A percentile compares a stretch with the other conserved stretches of the same genome.
These are phyloP conservation scores for Diabrotica balteata DNA, from an alignment of 2,888 invertebrate species.

Conservation along the genomic window DNA sequence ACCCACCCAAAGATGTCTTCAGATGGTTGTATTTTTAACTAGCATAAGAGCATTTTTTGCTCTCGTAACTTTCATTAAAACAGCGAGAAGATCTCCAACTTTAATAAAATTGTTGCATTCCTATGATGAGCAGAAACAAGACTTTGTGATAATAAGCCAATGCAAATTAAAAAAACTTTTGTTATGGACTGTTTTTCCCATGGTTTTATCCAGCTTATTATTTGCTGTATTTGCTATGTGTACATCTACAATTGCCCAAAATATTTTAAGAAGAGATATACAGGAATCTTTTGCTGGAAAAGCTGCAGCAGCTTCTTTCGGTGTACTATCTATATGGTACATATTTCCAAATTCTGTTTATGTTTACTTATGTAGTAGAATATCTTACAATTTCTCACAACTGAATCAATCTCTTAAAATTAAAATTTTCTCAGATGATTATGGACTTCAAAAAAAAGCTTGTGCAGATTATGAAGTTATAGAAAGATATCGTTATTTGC, in stretches of 20 bases:
- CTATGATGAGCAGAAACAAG: conserved; percentile 4
- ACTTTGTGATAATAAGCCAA: background rate
- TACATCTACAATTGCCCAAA: background rate
- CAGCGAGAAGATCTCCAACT: conserved; percentile 1
- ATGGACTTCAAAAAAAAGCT: too few relatives aligned
- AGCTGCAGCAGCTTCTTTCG: background rate
- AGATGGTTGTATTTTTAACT: background rate
- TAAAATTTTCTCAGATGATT: too few relatives aligned
- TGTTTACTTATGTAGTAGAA: background rate
- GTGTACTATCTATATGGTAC: conserved; percentile 4
- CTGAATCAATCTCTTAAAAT: background rate
- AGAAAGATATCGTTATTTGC: conserved; percentile 7
- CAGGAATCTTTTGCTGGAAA: background rate
- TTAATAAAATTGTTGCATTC: conserved; percentile 5
- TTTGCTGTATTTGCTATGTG: background rate
- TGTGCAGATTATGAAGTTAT: background rate
- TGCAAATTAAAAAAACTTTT: too few relatives aligned
- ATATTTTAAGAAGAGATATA: background rate
- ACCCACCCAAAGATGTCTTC: background rate
- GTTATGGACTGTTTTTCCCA: background rate
- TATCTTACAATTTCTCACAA: conserved; percentile 1
- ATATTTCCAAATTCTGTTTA: conserved; percentile 3
- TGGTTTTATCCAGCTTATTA: background rate
- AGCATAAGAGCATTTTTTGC: background rate
- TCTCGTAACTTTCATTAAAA: background rate